Conservation (phyloP, 2,888 invertebrate genomes). For the Cyclophora punctaria region DNA sequence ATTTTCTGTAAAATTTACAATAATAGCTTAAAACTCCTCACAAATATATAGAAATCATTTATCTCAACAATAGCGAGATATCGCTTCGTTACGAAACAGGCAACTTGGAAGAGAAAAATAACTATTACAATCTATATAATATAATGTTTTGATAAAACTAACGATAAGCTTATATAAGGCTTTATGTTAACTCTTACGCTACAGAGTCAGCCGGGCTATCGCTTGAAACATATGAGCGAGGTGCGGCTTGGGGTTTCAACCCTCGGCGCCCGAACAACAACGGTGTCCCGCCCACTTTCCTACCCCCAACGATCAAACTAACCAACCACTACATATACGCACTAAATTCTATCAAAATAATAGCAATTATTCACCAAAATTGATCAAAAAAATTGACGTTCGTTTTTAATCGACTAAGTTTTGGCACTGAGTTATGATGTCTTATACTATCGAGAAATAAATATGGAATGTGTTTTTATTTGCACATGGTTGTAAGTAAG, state of each 20-base stretch:
- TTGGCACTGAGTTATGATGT: too few species aligned
- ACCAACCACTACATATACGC: too few species aligned
- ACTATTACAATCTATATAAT: constrained; percentile 33
- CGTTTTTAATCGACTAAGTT: too few species aligned
- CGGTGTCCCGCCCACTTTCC: too few species aligned
- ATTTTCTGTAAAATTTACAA: constrained; percentile 76
- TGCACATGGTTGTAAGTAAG: too few species aligned
- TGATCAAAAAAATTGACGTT: too few species aligned
- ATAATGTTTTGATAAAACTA: constrained; percentile 58
- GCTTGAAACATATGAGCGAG: constrained; percentile 68
- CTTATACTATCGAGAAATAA: too few species aligned
- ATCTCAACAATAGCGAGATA: constrained; percentile 51
- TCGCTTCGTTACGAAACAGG: constrained; percentile 52
- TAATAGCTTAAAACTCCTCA: constrained; percentile 71
- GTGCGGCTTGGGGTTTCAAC: constrained; percentile 34
- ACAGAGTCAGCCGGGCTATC: constrained; percentile 60
- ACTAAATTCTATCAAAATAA: too few species aligned
- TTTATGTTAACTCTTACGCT: constrained; percentile 51
- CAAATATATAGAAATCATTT: constrained; percentile 60
- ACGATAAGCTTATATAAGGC: constrained; percentile 60
- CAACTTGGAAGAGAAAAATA: constrained; percentile 58
- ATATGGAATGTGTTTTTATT: too few species aligned
- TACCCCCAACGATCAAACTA: too few species aligned
- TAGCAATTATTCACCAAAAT: too few species aligned
- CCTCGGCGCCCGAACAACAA: constrained; percentile 7